Conservation (phyloP, 1,140 invertebrate genomes). For the Ostrea denselamellosa region DNA sequence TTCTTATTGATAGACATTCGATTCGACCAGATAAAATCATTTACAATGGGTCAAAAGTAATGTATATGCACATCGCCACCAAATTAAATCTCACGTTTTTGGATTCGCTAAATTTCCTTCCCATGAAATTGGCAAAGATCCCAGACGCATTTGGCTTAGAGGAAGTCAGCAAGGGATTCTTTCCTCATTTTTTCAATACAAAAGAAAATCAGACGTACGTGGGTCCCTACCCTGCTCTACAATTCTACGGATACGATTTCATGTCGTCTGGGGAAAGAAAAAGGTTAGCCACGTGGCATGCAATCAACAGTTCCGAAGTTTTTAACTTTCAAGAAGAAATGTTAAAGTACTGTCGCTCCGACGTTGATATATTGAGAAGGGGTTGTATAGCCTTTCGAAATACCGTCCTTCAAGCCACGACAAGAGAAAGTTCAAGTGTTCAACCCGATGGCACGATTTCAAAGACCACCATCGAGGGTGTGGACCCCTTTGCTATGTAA, state of each 20-base stretch:
- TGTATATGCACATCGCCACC: conserved; percentile 50
- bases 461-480: conserved; percentile 20
- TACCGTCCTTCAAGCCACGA: conserved; percentile 43
- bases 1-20: conserved; percentile 40
- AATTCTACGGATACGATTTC: conserved; percentile 52
- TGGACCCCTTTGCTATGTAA: conserved; percentile 47
- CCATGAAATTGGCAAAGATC: conserved; percentile 55
- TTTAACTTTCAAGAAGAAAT: conserved; percentile 51
- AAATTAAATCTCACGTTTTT: conserved; percentile 51
- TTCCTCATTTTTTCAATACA: conserved; percentile 57
- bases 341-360: conserved; percentile 51
- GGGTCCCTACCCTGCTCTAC: conserved; percentile 51
- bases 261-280: conserved; percentile 45
- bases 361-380: conserved; percentile 55
- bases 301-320: too few relatives aligned
- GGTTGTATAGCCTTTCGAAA: conserved; percentile 53
- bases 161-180: conserved; percentile 58
- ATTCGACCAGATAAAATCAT: conserved; percentile 12
- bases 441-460: conserved; percentile 38
- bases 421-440: conserved; percentile 12
- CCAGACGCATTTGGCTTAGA: conserved; percentile 52
- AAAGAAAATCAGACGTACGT: conserved; percentile 51
- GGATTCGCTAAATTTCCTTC: conserved; percentile 57
- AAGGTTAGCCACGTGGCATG: too few relatives aligned
- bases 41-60: conserved; percentile 52